Percentiles rank a stretch among this genome's conserved stretches.
phyloP scores from a whole-genome alignment of 1,140 invertebrate species.

The Zaprionus davidi region DNA sequence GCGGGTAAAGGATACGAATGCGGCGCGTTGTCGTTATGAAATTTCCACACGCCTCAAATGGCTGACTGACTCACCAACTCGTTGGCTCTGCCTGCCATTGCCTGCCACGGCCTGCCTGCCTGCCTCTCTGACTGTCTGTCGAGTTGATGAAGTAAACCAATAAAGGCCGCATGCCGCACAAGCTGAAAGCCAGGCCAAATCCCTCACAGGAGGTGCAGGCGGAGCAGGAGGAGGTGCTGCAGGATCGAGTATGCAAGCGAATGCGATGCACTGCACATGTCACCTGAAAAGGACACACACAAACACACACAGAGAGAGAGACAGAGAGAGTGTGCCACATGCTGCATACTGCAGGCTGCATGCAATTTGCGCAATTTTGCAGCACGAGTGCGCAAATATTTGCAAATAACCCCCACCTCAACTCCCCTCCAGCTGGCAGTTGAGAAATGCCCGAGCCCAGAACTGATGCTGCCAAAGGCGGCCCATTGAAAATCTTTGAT shows the following conservation, averaged over 20 bases:
- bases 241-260: constrained; percentile 38
- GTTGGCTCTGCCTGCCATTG: constrained; percentile 33
- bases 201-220: constrained; percentile 24
- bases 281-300: constrained; percentile 61
- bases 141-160: constrained; percentile 80
- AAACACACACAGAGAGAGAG: not conserved
- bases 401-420: not conserved
- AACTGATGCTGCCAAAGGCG: not conserved
- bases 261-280: constrained; percentile 60
- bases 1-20: not conserved
- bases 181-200: constrained; percentile 68
- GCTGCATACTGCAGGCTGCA: constrained; percentile 35
- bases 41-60: constrained; percentile 68
- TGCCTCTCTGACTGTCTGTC: constrained; percentile 52
- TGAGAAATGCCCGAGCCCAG: constrained; percentile 8
- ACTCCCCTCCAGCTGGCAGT: not conserved
- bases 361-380: constrained; percentile 78
- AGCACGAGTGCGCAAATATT: constrained; percentile 74
- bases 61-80: constrained; percentile 23
- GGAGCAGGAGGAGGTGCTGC: not conserved
- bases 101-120: constrained; percentile 4
- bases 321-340: not conserved
- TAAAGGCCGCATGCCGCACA: constrained; percentile 70
- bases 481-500: constrained; percentile 66
- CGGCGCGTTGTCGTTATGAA: constrained; percentile 65